phyloP scores from a whole-genome alignment of 2,113 vertebrate genomes.

The Equus quagga region DNA sequence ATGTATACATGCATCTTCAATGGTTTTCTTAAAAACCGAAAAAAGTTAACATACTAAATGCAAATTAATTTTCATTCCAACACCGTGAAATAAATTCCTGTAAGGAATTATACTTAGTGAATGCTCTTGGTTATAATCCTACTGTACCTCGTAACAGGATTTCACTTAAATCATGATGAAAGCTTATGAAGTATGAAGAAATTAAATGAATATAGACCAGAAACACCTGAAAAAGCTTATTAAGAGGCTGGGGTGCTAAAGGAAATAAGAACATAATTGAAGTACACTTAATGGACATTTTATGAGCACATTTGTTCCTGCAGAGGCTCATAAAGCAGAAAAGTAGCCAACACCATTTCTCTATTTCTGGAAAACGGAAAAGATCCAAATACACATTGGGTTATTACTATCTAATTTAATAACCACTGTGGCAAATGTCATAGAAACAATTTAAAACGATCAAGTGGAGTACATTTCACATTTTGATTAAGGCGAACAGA shows the following conservation, averaged over 20 bases:
- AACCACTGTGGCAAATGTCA: slow-evolving; percentile 61
- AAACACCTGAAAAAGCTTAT: slow-evolving; percentile 67
- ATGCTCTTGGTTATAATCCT: slow-evolving; percentile 35
- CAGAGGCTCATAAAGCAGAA: slow-evolving; percentile 65
- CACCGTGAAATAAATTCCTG: background rate
- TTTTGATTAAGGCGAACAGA: slow-evolving; percentile 67
- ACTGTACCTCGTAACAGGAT: slow-evolving; percentile 38
- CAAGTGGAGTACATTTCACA: slow-evolving; percentile 38
- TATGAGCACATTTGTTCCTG: slow-evolving; percentile 68
- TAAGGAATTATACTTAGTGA: slow-evolving; percentile 17
- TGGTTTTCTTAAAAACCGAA: background rate
- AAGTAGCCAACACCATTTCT: slow-evolving; percentile 29
- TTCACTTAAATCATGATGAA: slow-evolving; percentile 68
- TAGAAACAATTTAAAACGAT: slow-evolving; percentile 70
- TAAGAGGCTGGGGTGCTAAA: slow-evolving; percentile 56
- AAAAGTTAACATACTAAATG: background rate
- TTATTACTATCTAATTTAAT: slow-evolving; percentile 73
- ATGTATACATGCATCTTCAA: background rate
- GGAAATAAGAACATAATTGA: slow-evolving; percentile 69
- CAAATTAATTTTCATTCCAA: background rate
- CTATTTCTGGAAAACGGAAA: slow-evolving; percentile 59
- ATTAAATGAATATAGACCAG: slow-evolving; percentile 66
- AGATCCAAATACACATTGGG: slow-evolving; percentile 32
- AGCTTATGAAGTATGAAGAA: slow-evolving; percentile 58
- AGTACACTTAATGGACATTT: slow-evolving; percentile 72